phyloP scores from a whole-genome alignment of 1,140 invertebrate genomes.

The Marisa cornuarietis region DNA sequence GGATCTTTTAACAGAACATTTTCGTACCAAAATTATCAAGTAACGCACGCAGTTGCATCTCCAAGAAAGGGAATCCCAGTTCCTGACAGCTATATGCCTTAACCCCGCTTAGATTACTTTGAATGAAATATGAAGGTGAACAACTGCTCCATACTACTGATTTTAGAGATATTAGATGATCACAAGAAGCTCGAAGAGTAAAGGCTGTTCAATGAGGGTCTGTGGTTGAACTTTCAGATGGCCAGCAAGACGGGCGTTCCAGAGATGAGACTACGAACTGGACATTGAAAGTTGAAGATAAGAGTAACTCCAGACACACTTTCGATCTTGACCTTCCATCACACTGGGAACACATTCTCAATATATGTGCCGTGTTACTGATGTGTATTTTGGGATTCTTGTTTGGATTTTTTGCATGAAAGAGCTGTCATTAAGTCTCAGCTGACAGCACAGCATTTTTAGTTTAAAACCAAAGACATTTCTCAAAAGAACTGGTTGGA shows the following conservation, averaged over 20 bases:
- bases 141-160: too few relatives aligned
- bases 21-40: not conserved
- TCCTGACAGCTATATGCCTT: too few relatives aligned
- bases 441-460: not conserved
- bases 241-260: not conserved
- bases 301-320: not conserved
- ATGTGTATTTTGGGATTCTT: not conserved
- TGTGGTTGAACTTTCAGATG: too few relatives aligned
- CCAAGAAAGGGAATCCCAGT: too few relatives aligned
- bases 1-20: not conserved
- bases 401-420: constrained; percentile 11
- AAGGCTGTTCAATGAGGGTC: not conserved
- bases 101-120: too few relatives aligned
- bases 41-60: not conserved
- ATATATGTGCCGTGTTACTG: not conserved
- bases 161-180: not conserved
- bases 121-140: too few relatives aligned
- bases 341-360: constrained; percentile 8
- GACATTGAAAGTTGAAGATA: not conserved
- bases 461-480: not conserved
- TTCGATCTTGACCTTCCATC: constrained; percentile 1
- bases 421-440: not conserved
- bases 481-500: not conserved
- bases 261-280: not conserved
- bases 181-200: not conserved